These are phyloP conservation scores for Villa cingulata DNA, from an alignment of 2,888 invertebrate genomes.

Conservation along the genomic window DNA sequence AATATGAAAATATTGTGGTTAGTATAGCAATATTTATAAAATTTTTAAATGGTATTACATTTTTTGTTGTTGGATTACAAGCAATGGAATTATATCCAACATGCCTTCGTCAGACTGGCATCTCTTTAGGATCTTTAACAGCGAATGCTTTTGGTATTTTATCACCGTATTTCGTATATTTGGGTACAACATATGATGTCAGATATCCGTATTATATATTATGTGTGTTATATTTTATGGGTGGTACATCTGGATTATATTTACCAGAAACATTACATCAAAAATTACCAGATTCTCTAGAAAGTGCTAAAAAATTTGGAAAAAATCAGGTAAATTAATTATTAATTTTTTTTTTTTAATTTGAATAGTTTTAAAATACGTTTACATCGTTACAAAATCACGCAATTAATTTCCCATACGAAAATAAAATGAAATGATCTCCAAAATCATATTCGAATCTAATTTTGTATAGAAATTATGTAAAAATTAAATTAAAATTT, in stretches of 20 bases:
- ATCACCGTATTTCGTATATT: slow-evolving; percentile 46
- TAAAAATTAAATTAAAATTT: no score
- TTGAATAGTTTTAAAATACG: no score
- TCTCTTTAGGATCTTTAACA: slow-evolving; percentile 44
- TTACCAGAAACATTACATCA: slow-evolving; percentile 51
- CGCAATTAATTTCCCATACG: no score
- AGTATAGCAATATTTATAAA: slow-evolving; percentile 38
- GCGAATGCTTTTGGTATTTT: slow-evolving; percentile 43
- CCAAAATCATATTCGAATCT: no score
- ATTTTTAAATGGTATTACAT: slow-evolving; percentile 41
- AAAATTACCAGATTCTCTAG: slow-evolving; percentile 48
- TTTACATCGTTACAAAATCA: no score
- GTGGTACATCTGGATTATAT: slow-evolving; percentile 38
- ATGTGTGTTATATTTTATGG: slow-evolving; percentile 35
- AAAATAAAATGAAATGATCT: no score
- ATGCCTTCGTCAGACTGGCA: slow-evolving; percentile 49
- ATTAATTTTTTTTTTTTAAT: no score
- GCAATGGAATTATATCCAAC: slow-evolving; percentile 55
- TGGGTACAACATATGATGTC: slow-evolving; percentile 37
- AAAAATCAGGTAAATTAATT: slow-evolving; percentile 30
- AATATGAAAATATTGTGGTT: slow-evolving; percentile 27
- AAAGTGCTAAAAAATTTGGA: slow-evolving; percentile 47
- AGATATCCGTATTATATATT: slow-evolving; percentile 37
- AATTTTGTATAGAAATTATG: no score
- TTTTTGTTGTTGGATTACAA: slow-evolving; percentile 45